These are phyloP conservation scores for Channallabes apus DNA, from an alignment of 2,797 vertebrate species.

Conservation along the genomic window DNA sequence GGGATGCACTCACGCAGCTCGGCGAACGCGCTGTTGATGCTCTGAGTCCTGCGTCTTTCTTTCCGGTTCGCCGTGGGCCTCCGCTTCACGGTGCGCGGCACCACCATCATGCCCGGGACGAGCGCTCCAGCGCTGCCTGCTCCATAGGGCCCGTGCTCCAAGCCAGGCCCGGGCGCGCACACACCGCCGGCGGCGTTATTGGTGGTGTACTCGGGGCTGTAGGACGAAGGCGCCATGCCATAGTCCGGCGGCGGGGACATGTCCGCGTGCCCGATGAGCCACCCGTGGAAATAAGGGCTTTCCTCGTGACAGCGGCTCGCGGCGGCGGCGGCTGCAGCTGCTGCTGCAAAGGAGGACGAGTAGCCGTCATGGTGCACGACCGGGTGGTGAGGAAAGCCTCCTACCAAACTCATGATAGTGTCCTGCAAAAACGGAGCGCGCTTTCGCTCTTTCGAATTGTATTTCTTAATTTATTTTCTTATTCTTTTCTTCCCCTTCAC, in stretches of 20 bases:
- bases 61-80: constrained; percentile 96
- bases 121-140: constrained; percentile 72
- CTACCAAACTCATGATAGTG: constrained; percentile 87
- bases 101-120: constrained; percentile 63
- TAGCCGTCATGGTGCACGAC: constrained; percentile 98
- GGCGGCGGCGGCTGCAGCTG: constrained; percentile 83
- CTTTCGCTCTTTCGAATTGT: neutral
- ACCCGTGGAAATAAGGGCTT: constrained; percentile 95
- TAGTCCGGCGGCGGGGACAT: constrained; percentile 93
- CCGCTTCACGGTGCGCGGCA: constrained; percentile 86
- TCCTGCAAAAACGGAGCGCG: constrained; percentile 27
- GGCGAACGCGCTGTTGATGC: constrained; percentile 98
- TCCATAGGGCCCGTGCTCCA: constrained; percentile 85
- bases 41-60: constrained; percentile 95
- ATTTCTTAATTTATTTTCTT: neutral
- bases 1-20: constrained; percentile 97
- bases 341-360: constrained; percentile 85
- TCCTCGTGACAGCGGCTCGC: constrained; percentile 92
- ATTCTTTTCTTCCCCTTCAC: neutral
- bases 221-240: constrained; percentile 86
- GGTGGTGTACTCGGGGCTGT: constrained; percentile 86
- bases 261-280: constrained; percentile 94
- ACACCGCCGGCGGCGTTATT: constrained; percentile 53
- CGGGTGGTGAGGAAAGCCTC: constrained; percentile 93
- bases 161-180: constrained; percentile 46